Conservation (phyloP, 2,797 vertebrate genomes). For the Ara ararauna region DNA sequence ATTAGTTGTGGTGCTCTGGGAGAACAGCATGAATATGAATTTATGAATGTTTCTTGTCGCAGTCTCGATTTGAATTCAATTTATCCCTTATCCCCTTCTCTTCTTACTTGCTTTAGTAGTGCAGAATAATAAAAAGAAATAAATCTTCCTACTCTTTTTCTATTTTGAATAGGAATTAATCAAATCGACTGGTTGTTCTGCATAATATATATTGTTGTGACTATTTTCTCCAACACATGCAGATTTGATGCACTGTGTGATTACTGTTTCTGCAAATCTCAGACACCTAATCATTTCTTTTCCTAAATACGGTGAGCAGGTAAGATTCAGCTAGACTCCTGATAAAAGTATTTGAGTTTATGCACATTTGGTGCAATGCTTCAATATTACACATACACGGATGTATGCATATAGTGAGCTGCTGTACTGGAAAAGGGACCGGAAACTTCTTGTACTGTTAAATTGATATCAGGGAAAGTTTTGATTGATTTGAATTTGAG, state of each 20-base stretch:
- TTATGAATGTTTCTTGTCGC: constrained; percentile 47
- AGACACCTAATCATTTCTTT: constrained; percentile 14
- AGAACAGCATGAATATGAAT: constrained; percentile 30
- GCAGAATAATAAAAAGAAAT: constrained; percentile 59
- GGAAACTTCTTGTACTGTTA: background rate
- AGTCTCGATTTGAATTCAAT: constrained; percentile 41
- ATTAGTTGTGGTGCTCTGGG: constrained; percentile 36
- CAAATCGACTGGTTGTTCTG: constrained; percentile 10
- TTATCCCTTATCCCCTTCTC: constrained; percentile 41
- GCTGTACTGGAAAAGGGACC: background rate
- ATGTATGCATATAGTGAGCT: fast-evolving
- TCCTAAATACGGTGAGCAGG: background rate
- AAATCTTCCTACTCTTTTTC: constrained; percentile 45
- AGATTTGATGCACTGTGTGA: constrained; percentile 45
- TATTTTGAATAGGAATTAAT: constrained; percentile 59
- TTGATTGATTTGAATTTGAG: background rate
- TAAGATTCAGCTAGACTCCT: background rate
- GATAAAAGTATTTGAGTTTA: background rate
- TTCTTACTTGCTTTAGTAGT: constrained; percentile 41
- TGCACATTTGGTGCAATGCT: background rate
- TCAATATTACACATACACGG: background rate
- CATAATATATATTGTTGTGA: constrained; percentile 53
- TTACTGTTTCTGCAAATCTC: constrained; percentile 24
- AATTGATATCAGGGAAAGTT: background rate
- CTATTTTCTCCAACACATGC: constrained; percentile 1